Conservation (phyloP, 2,113 vertebrate species). For the Okapia johnstoni region DNA sequence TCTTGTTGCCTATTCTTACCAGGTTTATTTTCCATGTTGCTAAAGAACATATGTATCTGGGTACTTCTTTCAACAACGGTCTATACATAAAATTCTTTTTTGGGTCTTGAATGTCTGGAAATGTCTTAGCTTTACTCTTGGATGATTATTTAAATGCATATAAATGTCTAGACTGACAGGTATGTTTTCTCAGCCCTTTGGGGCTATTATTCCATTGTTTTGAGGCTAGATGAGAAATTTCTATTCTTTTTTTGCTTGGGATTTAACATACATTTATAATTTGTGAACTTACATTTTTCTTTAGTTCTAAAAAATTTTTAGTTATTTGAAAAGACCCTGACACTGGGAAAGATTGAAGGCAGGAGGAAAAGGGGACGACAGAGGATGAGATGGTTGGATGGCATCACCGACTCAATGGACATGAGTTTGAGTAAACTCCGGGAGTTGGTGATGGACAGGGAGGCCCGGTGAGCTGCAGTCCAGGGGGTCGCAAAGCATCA, state of each 20-base stretch:
- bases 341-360: not conserved
- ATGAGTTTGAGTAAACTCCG: not conserved
- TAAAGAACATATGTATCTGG: not conserved
- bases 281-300: not conserved
- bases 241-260: not conserved
- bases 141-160: not conserved
- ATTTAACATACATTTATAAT: not conserved
- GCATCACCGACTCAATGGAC: not conserved
- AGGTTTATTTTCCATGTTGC: not conserved
- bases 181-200: not conserved
- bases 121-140: not conserved
- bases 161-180: not conserved
- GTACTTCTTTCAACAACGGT: not conserved
- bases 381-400: not conserved
- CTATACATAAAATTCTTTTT: not conserved
- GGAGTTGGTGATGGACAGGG: not conserved
- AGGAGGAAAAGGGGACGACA: not conserved
- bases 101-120: not conserved
- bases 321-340: not conserved
- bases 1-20: not conserved
- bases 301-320: not conserved
- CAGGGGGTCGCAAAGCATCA: not conserved
- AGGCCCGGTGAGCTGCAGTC: not conserved
- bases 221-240: not conserved
- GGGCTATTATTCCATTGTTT: not conserved